Evolutionary conservation across 2,797 vertebrate genomes (phyloP).

Genomic region (Potorous gilbertii): DNA sequence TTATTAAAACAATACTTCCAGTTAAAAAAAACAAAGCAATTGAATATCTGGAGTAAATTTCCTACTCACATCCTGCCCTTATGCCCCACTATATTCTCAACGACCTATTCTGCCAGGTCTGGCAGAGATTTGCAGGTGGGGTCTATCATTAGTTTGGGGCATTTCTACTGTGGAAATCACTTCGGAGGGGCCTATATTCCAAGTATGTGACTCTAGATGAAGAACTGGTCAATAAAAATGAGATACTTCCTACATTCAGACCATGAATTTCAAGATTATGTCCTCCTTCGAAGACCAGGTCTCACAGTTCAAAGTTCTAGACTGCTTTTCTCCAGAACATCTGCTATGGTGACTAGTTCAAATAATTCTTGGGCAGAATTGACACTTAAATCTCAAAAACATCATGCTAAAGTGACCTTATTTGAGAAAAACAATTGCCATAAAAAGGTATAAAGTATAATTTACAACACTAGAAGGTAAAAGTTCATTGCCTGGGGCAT

Average conservation of each 20-base stretch:
- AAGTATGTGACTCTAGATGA: background rate
- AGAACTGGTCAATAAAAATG: background rate
- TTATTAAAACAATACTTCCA: constrained; percentile 1
- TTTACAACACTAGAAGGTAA: constrained; percentile 50
- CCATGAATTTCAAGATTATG: background rate
- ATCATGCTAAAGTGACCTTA: constrained; percentile 63
- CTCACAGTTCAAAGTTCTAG: constrained; percentile 60
- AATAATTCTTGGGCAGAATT: constrained; percentile 68
- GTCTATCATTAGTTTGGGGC: background rate
- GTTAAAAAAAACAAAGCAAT: background rate
- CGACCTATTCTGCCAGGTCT: background rate
- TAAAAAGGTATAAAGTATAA: constrained; percentile 21
- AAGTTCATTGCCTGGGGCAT: constrained; percentile 17
- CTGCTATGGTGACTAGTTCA: constrained; percentile 66
- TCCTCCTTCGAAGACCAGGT: constrained; percentile 52
- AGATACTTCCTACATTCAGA: background rate
- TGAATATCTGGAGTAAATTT: background rate
- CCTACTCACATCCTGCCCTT: background rate
- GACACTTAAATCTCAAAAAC: background rate
- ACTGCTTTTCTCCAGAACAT: constrained; percentile 69
- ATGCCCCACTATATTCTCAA: background rate
- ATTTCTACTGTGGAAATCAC: background rate
- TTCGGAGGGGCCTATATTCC: background rate
- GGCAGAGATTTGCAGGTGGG: background rate
- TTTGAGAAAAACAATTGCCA: constrained; percentile 42